A percentile compares a stretch with the other conserved stretches of the same genome.
These are phyloP conservation scores for Drosophila setifemur DNA, from an alignment of 1,140 invertebrate species.

Conservation along the genomic window DNA sequence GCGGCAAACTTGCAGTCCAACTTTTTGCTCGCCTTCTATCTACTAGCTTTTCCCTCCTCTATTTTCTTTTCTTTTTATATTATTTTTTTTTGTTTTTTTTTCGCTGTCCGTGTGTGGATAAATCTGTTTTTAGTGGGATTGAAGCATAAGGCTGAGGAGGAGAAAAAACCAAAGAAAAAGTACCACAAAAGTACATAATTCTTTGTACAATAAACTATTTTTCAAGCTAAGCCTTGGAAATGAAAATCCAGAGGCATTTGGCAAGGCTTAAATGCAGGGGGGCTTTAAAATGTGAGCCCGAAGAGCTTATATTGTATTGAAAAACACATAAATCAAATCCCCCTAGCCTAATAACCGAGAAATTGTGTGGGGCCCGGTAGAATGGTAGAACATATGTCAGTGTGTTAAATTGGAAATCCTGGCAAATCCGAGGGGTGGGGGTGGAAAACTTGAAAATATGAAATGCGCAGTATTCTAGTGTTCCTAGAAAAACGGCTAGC, in stretches of 20 bases:
- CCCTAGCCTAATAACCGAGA: too few species aligned
- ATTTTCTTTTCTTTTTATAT: neutral
- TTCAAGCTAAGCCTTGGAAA: neutral
- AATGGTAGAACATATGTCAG: too few species aligned
- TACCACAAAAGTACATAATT: neutral
- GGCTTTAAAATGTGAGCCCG: neutral
- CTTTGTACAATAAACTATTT: slow-evolving; percentile 1
- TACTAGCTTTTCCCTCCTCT: neutral
- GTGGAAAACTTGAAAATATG: too few species aligned
- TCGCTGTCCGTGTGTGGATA: slow-evolving; percentile 16
- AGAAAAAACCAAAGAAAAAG: neutral
- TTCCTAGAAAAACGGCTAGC: too few species aligned
- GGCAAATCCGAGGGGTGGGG: too few species aligned
- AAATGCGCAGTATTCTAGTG: too few species aligned
- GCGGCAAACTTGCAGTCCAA: slow-evolving; percentile 32
- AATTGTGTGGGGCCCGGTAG: too few species aligned
- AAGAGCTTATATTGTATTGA: neutral
- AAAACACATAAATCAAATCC: neutral
- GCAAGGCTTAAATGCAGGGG: slow-evolving; percentile 1
- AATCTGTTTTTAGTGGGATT: slow-evolving; percentile 16
- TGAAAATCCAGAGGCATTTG: neutral
- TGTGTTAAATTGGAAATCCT: too few species aligned
- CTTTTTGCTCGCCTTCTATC: slow-evolving; percentile 18
- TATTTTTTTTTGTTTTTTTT: neutral
- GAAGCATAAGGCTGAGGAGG: neutral